A percentile compares a stretch with the other conserved stretches of the same genome.
Evolutionary conservation across 2,888 invertebrate species (phyloP).

Genomic region (Latheticus oryzae): DNA sequence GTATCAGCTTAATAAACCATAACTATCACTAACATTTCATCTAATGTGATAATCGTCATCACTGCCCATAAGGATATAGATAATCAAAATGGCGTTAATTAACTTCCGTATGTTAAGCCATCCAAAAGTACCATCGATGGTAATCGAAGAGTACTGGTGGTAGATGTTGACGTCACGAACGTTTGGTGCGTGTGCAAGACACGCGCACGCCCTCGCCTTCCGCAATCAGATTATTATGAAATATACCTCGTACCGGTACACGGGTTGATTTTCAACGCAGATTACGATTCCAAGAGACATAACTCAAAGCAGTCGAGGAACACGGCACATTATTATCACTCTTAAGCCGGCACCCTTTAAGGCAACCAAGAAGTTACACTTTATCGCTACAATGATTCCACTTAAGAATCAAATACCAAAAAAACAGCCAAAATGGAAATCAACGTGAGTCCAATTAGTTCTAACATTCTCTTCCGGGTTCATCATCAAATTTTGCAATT

Average conservation of each 20-base stretch:
- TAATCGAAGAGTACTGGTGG: constrained; percentile 5
- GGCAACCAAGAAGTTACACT: no score
- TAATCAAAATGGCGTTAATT: no score
- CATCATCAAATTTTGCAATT: no score
- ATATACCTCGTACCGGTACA: constrained; percentile 33
- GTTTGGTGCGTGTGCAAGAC: constrained; percentile 44
- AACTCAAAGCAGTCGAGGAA: constrained; percentile 31
- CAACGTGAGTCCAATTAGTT: no score
- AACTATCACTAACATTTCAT: constrained; percentile 23
- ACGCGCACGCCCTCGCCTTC: constrained; percentile 42
- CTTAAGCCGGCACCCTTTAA: constrained; percentile 30
- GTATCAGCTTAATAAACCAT: constrained; percentile 22
- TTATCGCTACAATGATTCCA: no score
- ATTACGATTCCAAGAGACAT: constrained; percentile 36
- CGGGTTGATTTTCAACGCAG: constrained; percentile 38
- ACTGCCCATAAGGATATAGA: no score
- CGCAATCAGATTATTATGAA: constrained; percentile 45
- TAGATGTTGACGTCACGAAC: constrained; percentile 24
- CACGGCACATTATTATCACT: constrained; percentile 30
- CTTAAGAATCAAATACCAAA: no score
- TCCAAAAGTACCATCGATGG: constrained; percentile 1
- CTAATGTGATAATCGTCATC: constrained; percentile 25
- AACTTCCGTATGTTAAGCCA: constrained; percentile 23
- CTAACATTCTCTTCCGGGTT: no score
- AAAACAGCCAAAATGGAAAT: no score